Base-by-base conservation (phyloP, 2,113 vertebrate species). In the Callocephalon fimbriatum region DNA sequence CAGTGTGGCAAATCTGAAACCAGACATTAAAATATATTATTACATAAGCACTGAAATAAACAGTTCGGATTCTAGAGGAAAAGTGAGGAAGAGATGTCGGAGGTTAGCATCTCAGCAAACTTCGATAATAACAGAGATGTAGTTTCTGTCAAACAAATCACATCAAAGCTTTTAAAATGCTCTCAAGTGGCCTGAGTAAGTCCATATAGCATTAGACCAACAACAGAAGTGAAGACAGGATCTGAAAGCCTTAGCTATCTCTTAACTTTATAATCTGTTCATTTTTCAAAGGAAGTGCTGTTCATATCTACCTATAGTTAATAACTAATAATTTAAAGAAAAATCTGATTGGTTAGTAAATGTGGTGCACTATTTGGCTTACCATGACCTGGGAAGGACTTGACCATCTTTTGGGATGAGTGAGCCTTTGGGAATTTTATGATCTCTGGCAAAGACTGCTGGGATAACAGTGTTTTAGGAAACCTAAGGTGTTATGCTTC, bases 151-250 rank as follows among this genome's bases (percentile, higher is more conserved):
- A 45, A 62, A 74, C 12, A 23, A 21, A 12, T 53, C 56, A 2
- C 16, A 45, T 27, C 4, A 31, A 23, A 42, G 7, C 9, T 54
- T 62, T 47, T 27, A 38, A 90, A 68, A 76, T 73, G 37, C 25
- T 42, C 8, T 65, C 31, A 32, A 12, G 3, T 31, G 25, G 4
- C 29, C 27, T 47, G 5, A 0, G 0, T 47, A n/a, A 45, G 22
- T 51, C 22, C 32, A 8, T n/a, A 21, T 1, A 67, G 2, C 9
- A 32, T 47, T n/a, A 65, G 27, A 26, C 2, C 19, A 37, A 29
- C 0, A 7, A 31, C 6, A 83, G 56, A 71, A 90, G 9, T 1
- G 4, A 15, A 12, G 15, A n/a, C 3, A 48, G 23, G 12, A 37
- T 38, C 35, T 47, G 53, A 50, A 40, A 79, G 12, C 23, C 40